A percentile compares a stretch with the other conserved stretches of the same genome.
phyloP scores from a whole-genome alignment of 2,888 invertebrate genomes.

The Xylocampa areola region DNA sequence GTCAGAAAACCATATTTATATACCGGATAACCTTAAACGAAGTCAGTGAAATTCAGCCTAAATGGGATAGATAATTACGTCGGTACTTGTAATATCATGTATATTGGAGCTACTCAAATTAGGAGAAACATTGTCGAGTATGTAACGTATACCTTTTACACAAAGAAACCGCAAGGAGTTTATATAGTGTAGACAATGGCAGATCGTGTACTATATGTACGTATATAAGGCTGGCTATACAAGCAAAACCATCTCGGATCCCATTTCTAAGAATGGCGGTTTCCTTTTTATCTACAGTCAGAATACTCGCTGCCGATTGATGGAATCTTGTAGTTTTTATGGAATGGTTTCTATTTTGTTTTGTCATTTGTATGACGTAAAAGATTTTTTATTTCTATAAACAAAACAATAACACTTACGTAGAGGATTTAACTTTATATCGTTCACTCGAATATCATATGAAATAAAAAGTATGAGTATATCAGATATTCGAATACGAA shows the following conservation, averaged over 20 bases:
- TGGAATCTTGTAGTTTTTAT: constrained; percentile 59
- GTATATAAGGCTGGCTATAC: constrained; percentile 36
- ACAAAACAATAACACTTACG: not conserved
- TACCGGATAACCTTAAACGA: too few relatives aligned
- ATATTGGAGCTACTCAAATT: constrained; percentile 32
- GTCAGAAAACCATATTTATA: too few relatives aligned
- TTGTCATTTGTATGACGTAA: constrained; percentile 27
- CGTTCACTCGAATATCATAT: not conserved
- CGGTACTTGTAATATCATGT: constrained; percentile 14
- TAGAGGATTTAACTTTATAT: not conserved
- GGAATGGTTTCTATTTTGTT: constrained; percentile 42
- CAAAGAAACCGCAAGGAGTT: constrained; percentile 49
- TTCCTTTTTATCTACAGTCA: constrained; percentile 60
- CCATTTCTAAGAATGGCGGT: constrained; percentile 62
- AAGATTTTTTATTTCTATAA: not conserved
- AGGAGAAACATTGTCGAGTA: constrained; percentile 26
- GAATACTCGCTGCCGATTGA: constrained; percentile 60
- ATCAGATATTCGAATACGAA: constrained; percentile 21
- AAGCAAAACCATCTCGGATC: constrained; percentile 55
- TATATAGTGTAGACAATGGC: constrained; percentile 46
- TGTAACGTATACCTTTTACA: constrained; percentile 25
- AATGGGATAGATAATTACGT: constrained; percentile 14
- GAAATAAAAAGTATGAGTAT: constrained; percentile 10
- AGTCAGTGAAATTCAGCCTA: too few relatives aligned
- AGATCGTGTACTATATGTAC: constrained; percentile 26